A percentile compares a stretch with the other conserved stretches of the same genome.
These are phyloP conservation scores for Tetraodon nigroviridis DNA, from an alignment of 2,113 vertebrate genomes.

Conservation along the genomic window DNA sequence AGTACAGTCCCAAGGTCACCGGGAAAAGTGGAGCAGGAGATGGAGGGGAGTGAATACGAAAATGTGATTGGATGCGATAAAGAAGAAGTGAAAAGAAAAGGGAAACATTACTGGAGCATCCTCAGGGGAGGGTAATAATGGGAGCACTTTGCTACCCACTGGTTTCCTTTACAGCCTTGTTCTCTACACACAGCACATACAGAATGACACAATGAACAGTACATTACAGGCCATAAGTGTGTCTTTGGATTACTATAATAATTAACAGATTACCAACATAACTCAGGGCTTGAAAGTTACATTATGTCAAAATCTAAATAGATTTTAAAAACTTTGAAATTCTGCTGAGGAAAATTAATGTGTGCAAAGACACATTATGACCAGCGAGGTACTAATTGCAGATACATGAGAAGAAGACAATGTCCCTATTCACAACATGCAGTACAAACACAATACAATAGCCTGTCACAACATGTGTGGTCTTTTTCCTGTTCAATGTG, in stretches of 20 bases:
- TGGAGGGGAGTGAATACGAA: slow-evolving; percentile 58
- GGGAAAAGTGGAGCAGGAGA: slow-evolving; percentile 58
- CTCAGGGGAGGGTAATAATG: slow-evolving; percentile 25
- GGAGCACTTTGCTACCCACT: slow-evolving; percentile 32
- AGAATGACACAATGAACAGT: slow-evolving; percentile 26
- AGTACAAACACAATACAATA: slow-evolving; percentile 29
- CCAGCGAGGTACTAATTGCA: slow-evolving; percentile 60
- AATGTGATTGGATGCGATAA: slow-evolving; percentile 62
- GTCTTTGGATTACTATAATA: slow-evolving; percentile 16
- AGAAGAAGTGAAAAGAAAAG: slow-evolving; percentile 59
- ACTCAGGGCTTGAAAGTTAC: no score
- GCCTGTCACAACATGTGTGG: slow-evolving; percentile 3
- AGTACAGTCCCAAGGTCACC: slow-evolving; percentile 53
- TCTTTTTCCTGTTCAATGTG: slow-evolving; percentile 4
- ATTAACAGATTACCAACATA: no score
- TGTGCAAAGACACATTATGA: slow-evolving; percentile 4
- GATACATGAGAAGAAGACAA: no score
- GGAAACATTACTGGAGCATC: slow-evolving; percentile 57
- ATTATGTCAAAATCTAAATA: no score
- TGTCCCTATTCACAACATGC: slow-evolving; percentile 7
- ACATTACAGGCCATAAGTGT: slow-evolving; percentile 52
- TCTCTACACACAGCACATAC: no score
- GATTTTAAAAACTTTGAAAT: neutral
- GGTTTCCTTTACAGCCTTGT: neutral
- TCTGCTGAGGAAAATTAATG: neutral